Evolutionary conservation across 2,797 vertebrate species (phyloP).

Genomic region (Peromyscus eremicus): DNA sequence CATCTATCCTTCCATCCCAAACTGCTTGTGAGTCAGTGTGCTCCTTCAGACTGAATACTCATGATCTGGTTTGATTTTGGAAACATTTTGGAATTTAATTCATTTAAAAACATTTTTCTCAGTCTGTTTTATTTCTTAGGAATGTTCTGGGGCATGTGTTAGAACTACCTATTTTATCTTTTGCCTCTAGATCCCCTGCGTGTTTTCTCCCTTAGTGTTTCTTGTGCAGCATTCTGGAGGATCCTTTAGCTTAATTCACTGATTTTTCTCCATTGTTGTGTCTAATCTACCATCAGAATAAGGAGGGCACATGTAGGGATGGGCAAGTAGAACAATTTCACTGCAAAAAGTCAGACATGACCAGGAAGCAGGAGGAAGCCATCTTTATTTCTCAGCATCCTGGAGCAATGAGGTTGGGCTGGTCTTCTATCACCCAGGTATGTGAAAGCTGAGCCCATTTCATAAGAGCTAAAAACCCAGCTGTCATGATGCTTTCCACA

Average conservation of each 20-base stretch:
- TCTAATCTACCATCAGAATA: neutral
- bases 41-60: neutral
- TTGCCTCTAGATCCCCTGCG: neutral
- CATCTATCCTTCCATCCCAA: too few species aligned
- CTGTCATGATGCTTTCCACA: neutral
- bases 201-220: neutral
- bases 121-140: slow-evolving; percentile 15
- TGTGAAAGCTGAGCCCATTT: neutral
- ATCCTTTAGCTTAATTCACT: neutral
- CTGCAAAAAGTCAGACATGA: neutral
- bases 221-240: neutral
- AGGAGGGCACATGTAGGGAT: neutral
- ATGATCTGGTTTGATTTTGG: slow-evolving; percentile 14
- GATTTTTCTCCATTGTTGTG: neutral
- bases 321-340: neutral
- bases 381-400: too few species aligned
- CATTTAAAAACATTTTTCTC: neutral
- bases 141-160: neutral
- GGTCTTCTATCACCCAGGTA: neutral
- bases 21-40: neutral
- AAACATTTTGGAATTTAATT: slow-evolving; percentile 38
- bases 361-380: neutral
- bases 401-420: neutral
- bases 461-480: neutral
- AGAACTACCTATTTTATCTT: neutral